Evolutionary conservation across 2,888 invertebrate genomes (phyloP), one percentile per base, ranked within the genome.

Genomic region (Eupithecia vulgata): DNA sequence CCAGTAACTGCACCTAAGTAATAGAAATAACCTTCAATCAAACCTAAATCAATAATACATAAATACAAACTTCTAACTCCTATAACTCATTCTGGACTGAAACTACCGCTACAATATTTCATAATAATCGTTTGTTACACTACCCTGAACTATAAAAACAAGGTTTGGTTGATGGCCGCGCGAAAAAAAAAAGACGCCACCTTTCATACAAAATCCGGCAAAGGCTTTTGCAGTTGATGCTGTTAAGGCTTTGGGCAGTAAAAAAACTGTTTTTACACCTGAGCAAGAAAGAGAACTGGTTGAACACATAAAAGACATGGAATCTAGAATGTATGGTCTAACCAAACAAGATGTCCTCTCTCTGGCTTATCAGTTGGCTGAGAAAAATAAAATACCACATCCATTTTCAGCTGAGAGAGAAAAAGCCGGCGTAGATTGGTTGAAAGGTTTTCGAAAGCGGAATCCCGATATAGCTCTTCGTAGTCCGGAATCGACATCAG

Each of bases 361-460:
- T 17, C 34, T 57, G 70, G 77, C 77, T 35, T 79, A 76, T 70
- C 73, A 78, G 68, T 62, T 78, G n/a, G 80, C 79, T 64, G 17
- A 52, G 68, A 73, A 64, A 74, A 70, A 72, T 73, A 64, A 79
- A 48, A 72, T 80, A 35, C 45, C 66, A 35, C 62, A 62, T 35
- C 62, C 62, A 62, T 62, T 62, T 62, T 62, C 62, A 35, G 61
- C 30, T 34, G 30, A 42, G 71, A 81, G 72, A 67, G 77, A 66
- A 78, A 76, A 78, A 73, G 78, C 75, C 40, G 79, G 78, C 25
- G 25, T 62, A 30, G 80, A 79, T 62, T 80, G 81, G 81, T 74
- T 81, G 34, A 64, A 35, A 69, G 77, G 77, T 72, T 82, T 84
- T 72, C 68, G 77, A 42, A 57, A 70, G 25, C 52, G 82, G 45